phyloP scores from a whole-genome alignment of 1,140 invertebrate genomes.

The Helicoverpa armigera region DNA sequence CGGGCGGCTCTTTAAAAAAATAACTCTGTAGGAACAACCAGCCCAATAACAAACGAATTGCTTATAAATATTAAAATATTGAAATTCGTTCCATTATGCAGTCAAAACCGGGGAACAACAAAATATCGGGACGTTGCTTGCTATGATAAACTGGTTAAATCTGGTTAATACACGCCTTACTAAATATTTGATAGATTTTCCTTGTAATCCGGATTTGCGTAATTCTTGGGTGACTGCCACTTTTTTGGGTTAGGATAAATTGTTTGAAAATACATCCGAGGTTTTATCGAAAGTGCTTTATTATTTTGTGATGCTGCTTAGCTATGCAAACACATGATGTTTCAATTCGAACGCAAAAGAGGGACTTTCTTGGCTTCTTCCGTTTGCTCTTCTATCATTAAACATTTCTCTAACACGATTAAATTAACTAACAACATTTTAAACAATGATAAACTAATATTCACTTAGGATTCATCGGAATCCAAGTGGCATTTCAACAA shows the following conservation, averaged over 20 bases:
- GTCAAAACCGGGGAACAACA: slow-evolving; percentile 63
- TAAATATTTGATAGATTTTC: slow-evolving; percentile 34
- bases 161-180: slow-evolving; percentile 45
- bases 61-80: slow-evolving; percentile 73
- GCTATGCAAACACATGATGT: too few species aligned
- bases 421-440: too few species aligned
- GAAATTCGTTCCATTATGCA: slow-evolving; percentile 67
- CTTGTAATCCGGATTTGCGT: slow-evolving; percentile 4
- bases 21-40: slow-evolving; percentile 49
- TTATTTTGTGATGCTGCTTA: too few species aligned
- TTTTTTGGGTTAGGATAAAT: not conserved
- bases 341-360: too few species aligned
- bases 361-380: too few species aligned
- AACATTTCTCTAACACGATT: too few species aligned
- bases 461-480: too few species aligned
- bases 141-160: slow-evolving; percentile 61
- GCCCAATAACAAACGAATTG: slow-evolving; percentile 66
- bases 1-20: slow-evolving; percentile 39
- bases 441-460: too few species aligned
- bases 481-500: too few species aligned
- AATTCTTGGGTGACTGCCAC: not conserved
- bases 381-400: too few species aligned
- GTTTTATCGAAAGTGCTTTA: too few species aligned
- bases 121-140: slow-evolving; percentile 60
- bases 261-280: too few species aligned